Conservation (phyloP, 2,888 invertebrate genomes). For the Rhaphigaster nebulosa region DNA sequence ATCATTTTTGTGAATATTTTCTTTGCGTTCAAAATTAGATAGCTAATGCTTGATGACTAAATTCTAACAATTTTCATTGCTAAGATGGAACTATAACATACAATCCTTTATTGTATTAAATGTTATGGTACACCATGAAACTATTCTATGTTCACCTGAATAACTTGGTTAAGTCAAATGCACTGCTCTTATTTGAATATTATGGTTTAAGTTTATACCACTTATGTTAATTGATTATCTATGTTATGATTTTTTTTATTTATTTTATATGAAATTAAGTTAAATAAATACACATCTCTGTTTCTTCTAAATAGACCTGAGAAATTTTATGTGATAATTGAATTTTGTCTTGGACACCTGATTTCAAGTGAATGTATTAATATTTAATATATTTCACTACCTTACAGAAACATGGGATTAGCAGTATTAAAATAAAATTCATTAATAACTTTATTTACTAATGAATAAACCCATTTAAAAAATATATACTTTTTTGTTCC, state of each 20-base stretch:
- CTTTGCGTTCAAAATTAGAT: neutral
- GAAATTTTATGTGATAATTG: no score
- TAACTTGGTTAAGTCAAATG: neutral
- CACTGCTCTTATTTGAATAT: neutral
- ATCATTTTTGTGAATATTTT: neutral
- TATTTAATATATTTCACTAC: constrained; percentile 43
- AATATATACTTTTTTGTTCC: constrained; percentile 15
- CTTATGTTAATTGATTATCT: neutral
- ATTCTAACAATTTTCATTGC: neutral
- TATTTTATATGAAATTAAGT: neutral
- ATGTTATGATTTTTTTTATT: neutral
- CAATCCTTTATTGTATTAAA: neutral
- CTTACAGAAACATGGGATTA: neutral
- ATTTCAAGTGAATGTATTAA: constrained; percentile 19
- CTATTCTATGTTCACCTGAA: neutral
- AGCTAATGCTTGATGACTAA: neutral
- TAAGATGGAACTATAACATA: constrained; percentile 26
- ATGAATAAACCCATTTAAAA: neutral
- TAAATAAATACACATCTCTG: neutral
- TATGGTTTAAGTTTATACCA: neutral
- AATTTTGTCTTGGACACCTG: neutral
- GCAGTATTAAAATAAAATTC: constrained; percentile 3
- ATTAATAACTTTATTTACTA: neutral
- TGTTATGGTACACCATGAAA: neutral
- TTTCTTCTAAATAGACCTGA: no score